Evolutionary conservation across 2,797 vertebrate genomes (phyloP).

Genomic region (Neomorphus geoffroyi): DNA sequence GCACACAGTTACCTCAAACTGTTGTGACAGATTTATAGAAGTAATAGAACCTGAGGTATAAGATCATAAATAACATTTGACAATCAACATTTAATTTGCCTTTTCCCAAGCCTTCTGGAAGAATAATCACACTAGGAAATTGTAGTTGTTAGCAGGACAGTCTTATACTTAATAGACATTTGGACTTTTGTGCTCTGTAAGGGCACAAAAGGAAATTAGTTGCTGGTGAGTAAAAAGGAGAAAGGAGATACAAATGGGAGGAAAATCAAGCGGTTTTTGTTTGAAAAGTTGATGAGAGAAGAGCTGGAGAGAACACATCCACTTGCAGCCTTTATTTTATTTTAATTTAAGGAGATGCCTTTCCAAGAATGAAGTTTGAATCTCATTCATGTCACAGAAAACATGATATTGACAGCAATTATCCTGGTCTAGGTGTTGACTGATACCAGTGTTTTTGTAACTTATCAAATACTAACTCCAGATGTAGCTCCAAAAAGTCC

Average conservation of each 20-base stretch:
- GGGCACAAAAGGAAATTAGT: not conserved
- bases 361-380: not conserved
- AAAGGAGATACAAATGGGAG: not conserved
- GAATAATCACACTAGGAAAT: slow-evolving; percentile 20
- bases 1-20: not conserved
- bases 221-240: not conserved
- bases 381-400: not conserved
- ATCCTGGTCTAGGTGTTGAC: not conserved
- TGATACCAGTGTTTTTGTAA: not conserved
- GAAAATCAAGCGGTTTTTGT: not conserved
- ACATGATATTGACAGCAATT: not conserved
- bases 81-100: not conserved
- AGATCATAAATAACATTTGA: not conserved
- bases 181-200: not conserved
- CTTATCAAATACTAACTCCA: not conserved
- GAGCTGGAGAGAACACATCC: not conserved
- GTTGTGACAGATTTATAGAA: not conserved
- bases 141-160: not conserved
- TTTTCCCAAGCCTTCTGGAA: not conserved
- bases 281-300: not conserved
- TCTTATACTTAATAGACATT: not conserved
- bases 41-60: not conserved
- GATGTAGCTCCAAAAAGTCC: not conserved
- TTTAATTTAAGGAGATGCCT: not conserved
- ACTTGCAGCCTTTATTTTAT: not conserved